Evolutionary conservation across 2,797 vertebrate genomes (phyloP).

Genomic region (Limosa lapponica): DNA sequence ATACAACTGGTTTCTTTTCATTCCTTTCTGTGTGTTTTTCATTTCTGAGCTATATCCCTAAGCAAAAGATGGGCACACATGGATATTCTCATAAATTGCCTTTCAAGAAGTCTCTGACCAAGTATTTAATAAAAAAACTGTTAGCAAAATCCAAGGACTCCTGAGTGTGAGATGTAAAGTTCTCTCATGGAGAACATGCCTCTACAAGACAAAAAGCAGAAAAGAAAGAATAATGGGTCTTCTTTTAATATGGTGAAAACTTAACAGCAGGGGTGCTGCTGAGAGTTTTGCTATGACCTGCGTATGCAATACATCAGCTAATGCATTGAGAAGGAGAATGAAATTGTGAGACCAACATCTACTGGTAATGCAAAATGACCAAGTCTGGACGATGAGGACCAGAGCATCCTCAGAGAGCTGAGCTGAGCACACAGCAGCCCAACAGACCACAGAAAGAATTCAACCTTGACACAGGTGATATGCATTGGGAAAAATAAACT

Average conservation of each 20-base stretch:
- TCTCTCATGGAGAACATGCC: conserved; percentile 1
- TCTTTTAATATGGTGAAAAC: conserved; percentile 22
- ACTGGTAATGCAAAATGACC: background rate
- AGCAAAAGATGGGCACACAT: background rate
- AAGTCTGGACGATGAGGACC: background rate
- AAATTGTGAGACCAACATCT: background rate
- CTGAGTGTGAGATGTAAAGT: background rate
- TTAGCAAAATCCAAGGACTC: conserved; percentile 16
- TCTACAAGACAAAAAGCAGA: conserved; percentile 32
- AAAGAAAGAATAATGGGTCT: conserved; percentile 12
- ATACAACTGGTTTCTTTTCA: background rate
- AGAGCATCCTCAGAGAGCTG: background rate
- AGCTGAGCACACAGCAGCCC: background rate
- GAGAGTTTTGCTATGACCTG: conserved; percentile 9
- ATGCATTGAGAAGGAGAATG: background rate
- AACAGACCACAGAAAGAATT: background rate
- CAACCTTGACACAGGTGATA: background rate
- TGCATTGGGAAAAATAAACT: background rate
- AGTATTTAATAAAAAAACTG: background rate
- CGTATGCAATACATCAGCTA: background rate
- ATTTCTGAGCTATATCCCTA: background rate
- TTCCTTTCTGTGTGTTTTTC: conserved; percentile 8
- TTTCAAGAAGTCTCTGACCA: conserved; percentile 21
- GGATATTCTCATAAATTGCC: conserved; percentile 5
- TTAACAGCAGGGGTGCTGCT: conserved; percentile 4